phyloP scores from a whole-genome alignment of 2,113 vertebrate genomes.

The Psittacus erithacus region DNA sequence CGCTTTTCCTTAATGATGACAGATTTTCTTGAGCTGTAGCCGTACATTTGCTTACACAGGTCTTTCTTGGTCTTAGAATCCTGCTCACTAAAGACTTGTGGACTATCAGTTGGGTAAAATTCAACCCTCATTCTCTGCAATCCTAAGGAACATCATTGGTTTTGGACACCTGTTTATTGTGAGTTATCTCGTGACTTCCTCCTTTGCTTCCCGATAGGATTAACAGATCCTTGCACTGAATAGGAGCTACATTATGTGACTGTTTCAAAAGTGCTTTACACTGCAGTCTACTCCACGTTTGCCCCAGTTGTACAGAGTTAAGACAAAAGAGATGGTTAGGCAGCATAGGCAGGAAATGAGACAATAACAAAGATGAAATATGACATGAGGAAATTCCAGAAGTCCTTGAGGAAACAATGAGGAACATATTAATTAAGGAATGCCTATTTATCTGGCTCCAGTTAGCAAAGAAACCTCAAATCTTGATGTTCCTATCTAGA shows the following conservation, averaged over 20 bases:
- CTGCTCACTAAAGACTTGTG: not conserved
- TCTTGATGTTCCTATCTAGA: not conserved
- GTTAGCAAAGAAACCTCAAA: not conserved
- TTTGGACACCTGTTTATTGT: not conserved
- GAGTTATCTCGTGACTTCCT: not conserved
- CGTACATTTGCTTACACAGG: not conserved
- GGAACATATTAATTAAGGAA: not conserved
- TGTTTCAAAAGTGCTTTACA: not conserved
- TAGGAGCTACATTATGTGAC: not conserved
- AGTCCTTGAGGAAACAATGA: not conserved
- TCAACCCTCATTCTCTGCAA: not conserved
- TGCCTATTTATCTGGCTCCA: not conserved
- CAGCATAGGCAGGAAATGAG: not conserved
- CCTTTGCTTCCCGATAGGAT: not conserved
- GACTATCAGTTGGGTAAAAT: not conserved
- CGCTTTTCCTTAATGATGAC: not conserved
- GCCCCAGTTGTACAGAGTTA: not conserved
- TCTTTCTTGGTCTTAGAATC: not conserved
- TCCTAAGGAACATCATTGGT: fast-evolving
- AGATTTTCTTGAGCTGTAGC: not conserved
- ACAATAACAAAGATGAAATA: not conserved
- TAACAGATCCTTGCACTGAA: not conserved
- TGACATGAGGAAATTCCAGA: conserved; percentile 4
- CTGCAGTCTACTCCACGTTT: not conserved
- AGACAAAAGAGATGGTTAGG: not conserved